Evolutionary conservation across 2,113 vertebrate species (phyloP).

Genomic region (Salvelinus namaycush): DNA sequence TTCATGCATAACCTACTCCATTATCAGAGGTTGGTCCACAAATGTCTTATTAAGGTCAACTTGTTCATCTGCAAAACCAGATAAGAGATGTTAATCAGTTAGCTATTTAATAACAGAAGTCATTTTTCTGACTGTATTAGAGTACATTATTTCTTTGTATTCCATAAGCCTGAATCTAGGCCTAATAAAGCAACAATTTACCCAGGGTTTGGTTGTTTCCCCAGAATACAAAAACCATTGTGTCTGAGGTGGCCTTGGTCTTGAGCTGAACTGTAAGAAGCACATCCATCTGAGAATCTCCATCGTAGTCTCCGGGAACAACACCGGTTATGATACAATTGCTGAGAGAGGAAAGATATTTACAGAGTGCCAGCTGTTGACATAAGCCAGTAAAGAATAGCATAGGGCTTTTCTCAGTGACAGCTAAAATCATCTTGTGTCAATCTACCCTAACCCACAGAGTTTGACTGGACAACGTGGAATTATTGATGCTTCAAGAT

Average conservation of each 20-base stretch:
- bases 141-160: too few species aligned
- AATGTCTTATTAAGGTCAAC: conserved; percentile 82
- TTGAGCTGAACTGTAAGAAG: conserved; percentile 79
- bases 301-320: conserved; percentile 94
- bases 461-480: too few species aligned
- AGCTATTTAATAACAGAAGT: not conserved
- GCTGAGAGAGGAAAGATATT: conserved; percentile 40
- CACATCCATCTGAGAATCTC: conserved; percentile 98
- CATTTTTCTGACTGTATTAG: not conserved
- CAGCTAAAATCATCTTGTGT: too few species aligned
- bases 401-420: too few species aligned
- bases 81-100: not conserved
- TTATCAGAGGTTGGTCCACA: conserved; percentile 90
- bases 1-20: conserved; percentile 88
- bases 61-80: conserved; percentile 73
- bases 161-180: not conserved
- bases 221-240: conserved; percentile 84
- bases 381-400: not conserved
- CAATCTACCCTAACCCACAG: too few species aligned
- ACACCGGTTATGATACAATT: conserved; percentile 83
- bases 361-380: not conserved
- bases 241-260: conserved; percentile 36
- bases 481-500: not conserved
- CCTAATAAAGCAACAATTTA: conserved; percentile 55
- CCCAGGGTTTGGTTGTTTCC: conserved; percentile 93